phyloP scores from a whole-genome alignment of 2,888 invertebrate species.

The Torymus texanus region DNA sequence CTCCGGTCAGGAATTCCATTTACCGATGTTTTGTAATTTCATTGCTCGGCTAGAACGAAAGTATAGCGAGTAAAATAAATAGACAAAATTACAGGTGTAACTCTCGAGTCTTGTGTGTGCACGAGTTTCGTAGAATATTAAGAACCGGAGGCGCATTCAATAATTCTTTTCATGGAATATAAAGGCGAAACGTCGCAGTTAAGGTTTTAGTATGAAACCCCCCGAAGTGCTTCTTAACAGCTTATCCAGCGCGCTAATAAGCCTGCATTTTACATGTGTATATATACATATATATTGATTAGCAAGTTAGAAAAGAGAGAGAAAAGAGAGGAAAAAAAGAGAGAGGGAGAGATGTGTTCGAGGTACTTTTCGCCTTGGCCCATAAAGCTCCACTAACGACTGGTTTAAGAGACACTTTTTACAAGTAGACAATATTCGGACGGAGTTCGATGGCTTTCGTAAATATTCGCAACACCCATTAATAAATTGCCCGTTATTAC shows the following conservation, averaged over 20 bases:
- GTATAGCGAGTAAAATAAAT: too few species aligned
- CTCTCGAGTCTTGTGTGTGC: too few species aligned
- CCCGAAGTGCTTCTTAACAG: constrained; percentile 10
- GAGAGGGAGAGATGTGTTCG: neutral
- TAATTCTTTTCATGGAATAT: neutral
- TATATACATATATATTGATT: constrained; percentile 37
- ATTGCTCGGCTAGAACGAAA: too few species aligned
- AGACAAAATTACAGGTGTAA: too few species aligned
- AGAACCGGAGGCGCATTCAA: too few species aligned
- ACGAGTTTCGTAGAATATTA: too few species aligned
- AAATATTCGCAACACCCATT: constrained; percentile 40
- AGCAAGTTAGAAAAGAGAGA: neutral
- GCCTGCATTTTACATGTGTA: constrained; percentile 28
- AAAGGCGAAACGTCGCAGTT: constrained; percentile 3
- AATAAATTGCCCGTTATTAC: constrained; percentile 42
- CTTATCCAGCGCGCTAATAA: constrained; percentile 33
- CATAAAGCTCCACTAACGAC: constrained; percentile 35
- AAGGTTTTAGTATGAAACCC: too few species aligned
- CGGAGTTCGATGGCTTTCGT: constrained; percentile 39
- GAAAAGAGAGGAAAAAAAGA: too few species aligned
- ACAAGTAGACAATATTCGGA: constrained; percentile 24
- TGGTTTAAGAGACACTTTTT: constrained; percentile 53
- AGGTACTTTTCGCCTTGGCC: constrained; percentile 30
- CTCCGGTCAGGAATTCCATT: too few species aligned
- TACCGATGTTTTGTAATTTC: too few species aligned